phyloP scores from a whole-genome alignment of 2,888 invertebrate genomes.

The Ariolimax columbianus region DNA sequence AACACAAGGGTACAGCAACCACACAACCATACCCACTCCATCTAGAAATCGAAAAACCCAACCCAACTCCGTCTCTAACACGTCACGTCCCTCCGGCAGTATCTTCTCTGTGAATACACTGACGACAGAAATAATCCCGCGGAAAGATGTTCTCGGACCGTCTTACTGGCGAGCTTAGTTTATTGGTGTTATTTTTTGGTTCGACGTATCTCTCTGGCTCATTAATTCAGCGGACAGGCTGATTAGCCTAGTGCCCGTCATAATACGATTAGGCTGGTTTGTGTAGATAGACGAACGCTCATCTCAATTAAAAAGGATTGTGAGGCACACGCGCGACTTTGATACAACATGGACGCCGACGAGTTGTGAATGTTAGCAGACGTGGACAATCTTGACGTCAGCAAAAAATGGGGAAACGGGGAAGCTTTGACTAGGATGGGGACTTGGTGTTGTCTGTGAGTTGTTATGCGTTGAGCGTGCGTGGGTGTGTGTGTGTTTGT shows the following conservation, averaged over 20 bases:
- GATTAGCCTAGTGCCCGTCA: background rate
- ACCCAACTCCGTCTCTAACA: too few relatives aligned
- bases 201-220: background rate
- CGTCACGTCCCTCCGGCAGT: too few relatives aligned
- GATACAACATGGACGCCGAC: background rate
- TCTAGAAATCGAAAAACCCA: too few relatives aligned
- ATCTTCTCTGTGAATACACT: too few relatives aligned
- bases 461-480: background rate
- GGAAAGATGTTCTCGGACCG: too few relatives aligned
- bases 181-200: too few relatives aligned
- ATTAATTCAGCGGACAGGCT: background rate
- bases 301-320: conserved; percentile 7
- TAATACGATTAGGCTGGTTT: conserved; percentile 8
- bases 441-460: background rate
- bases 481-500: background rate
- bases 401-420: background rate
- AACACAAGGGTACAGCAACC: too few relatives aligned
- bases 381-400: conserved; percentile 2
- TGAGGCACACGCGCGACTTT: background rate
- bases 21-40: too few relatives aligned
- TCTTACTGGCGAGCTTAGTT: too few relatives aligned
- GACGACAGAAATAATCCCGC: too few relatives aligned
- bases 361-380: background rate
- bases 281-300: background rate
- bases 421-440: background rate